Evolutionary conservation across 2,797 vertebrate genomes (phyloP), one percentile per base, ranked within the genome.

Genomic region (Cyclura pinguis): DNA sequence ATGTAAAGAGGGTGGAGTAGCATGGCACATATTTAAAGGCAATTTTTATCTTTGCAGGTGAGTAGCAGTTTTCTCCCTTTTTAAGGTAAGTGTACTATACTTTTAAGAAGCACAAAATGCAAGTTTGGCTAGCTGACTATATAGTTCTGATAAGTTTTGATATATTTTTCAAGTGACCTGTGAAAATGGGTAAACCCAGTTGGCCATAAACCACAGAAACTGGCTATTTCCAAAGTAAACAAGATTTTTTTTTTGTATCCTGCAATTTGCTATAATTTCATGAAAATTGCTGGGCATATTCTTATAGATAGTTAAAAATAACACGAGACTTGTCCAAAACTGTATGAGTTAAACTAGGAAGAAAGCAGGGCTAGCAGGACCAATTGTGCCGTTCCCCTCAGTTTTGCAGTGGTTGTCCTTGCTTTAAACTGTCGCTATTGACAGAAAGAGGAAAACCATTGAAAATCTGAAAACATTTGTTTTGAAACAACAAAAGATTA

Each of bases 21-120:
- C 2, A 16, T 47, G 35, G 29, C 27, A 32, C 22, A 6, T 81
- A n/a, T 2, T 92, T 90, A 89, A 35, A 94, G 91, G 90, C 1
- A 85, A 3, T 74, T 6, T 86, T 67, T 91, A 83, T 9, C 90
- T 94, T 96, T 96, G 42, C 87, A 96, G 96, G 96, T 96, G 93
- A 96, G 96, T 96, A 94, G 62, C n/a, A 14, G 76, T 82, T 74
- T 85, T 47, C 10, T 14, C 88, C 2, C 50, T 84, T 72, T 80
- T 93, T 85, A 50, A 0, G 69, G 95, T 96, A 92, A 93, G 96
- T 94, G 27, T 85, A 35, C 87, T 86, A 85, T 91, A 20, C 84
- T 69, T 84, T 90, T 88, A 81, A 84, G 57, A 18, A 88, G 85
- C 59, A 80, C 0, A 0, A 92, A 50, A 69, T 76, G 55, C 42